These are phyloP conservation scores for Penaeus vannamei DNA, from an alignment of 1,140 invertebrate species.

Conservation along the genomic window DNA sequence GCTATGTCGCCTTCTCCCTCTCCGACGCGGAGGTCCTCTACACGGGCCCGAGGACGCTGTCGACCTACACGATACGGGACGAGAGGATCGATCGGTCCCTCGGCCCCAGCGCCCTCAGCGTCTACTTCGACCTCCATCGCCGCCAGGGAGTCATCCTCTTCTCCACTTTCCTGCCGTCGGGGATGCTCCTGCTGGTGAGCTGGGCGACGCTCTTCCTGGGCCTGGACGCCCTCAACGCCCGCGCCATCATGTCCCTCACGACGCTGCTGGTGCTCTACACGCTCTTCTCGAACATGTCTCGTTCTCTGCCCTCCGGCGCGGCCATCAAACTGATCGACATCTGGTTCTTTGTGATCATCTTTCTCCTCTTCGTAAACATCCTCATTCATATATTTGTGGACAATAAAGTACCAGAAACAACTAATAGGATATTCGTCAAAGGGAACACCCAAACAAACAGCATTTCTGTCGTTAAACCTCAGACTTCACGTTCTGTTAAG, in stretches of 20 bases:
- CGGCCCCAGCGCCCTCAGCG: not conserved
- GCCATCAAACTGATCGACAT: conserved; percentile 40
- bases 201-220: not conserved
- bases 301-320: not conserved
- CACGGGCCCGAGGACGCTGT: no score
- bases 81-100: not conserved
- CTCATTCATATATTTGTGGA: conserved; percentile 33
- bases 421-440: no score
- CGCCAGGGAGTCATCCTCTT: not conserved
- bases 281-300: conserved; percentile 1
- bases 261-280: conserved; percentile 43
- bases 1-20: no score
- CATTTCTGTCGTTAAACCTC: no score
- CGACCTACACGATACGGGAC: no score
- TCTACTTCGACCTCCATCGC: not conserved
- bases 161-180: not conserved
- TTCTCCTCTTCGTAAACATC: conserved; percentile 35
- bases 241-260: conserved; percentile 16
- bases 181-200: not conserved
- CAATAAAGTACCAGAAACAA: no score
- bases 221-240: not conserved
- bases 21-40: no score
- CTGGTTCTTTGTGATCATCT: conserved; percentile 28
- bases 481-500: no score
- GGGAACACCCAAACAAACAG: no score